Evolutionary conservation across 2,113 vertebrate genomes (phyloP).

Genomic region (Phaethon lepturus): DNA sequence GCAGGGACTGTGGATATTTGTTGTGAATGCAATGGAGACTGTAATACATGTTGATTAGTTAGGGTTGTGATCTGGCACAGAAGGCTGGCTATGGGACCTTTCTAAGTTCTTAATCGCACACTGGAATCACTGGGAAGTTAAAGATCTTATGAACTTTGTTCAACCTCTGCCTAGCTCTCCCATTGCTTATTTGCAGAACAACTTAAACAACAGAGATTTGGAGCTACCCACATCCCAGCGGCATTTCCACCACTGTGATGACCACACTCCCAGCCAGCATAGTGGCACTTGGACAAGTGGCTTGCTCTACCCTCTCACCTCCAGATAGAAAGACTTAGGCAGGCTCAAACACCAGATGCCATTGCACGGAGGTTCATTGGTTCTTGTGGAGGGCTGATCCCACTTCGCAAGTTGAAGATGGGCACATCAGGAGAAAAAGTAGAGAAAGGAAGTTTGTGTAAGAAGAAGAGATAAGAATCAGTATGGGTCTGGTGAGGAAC

Average conservation of each 20-base stretch:
- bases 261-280: background rate
- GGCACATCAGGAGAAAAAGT: background rate
- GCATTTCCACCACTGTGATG: background rate
- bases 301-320: background rate
- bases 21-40: background rate
- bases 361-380: background rate
- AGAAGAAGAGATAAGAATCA: background rate
- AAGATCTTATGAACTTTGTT: background rate
- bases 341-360: background rate
- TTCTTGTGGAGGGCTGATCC: background rate
- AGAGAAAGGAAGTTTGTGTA: background rate
- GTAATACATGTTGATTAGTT: rapidly evolving
- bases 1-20: background rate
- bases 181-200: rapidly evolving
- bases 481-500: background rate
- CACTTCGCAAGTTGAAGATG: background rate
- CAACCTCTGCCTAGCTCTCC: rapidly evolving
- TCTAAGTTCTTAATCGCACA: rapidly evolving
- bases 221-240: background rate
- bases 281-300: background rate
- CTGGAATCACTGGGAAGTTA: background rate
- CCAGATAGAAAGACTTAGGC: background rate
- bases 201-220: background rate
- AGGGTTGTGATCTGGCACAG: background rate
- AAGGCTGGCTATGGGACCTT: background rate